Evolutionary conservation across 2,888 invertebrate species (phyloP).

Genomic region (Cantharis nigra): DNA sequence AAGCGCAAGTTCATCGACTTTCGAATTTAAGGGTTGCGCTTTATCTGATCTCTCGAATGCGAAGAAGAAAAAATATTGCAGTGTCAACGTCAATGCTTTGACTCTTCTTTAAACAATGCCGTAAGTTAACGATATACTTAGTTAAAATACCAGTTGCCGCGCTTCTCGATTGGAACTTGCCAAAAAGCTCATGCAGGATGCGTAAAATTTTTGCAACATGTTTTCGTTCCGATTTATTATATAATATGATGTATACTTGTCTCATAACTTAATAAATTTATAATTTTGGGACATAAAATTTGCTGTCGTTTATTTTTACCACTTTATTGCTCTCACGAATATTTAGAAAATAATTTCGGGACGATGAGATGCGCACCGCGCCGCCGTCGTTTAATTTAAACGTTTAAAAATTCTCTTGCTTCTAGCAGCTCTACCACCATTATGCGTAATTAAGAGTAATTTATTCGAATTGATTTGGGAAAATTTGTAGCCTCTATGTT

Average conservation of each 20-base stretch:
- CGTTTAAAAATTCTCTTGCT: constrained; percentile 19
- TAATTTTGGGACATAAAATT: constrained; percentile 3
- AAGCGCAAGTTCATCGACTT: constrained; percentile 47
- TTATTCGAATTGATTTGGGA: constrained; percentile 49
- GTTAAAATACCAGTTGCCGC: constrained; percentile 48
- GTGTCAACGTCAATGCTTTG: constrained; percentile 47
- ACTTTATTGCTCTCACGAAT: not conserved
- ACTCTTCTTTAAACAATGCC: constrained; percentile 48
- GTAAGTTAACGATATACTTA: constrained; percentile 52
- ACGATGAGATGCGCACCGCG: constrained; percentile 7
- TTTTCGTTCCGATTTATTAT: constrained; percentile 12
- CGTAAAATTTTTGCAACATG: constrained; percentile 37
- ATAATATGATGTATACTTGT: constrained; percentile 3
- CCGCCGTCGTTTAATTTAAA: constrained; percentile 18
- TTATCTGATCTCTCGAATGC: constrained; percentile 42
- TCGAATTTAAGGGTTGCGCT: constrained; percentile 51
- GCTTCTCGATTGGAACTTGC: constrained; percentile 25
- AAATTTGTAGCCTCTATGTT: constrained; percentile 14
- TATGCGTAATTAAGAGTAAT: constrained; percentile 52
- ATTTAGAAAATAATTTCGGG: constrained; percentile 12
- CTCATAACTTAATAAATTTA: constrained; percentile 22
- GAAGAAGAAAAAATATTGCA: constrained; percentile 46
- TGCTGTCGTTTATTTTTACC: not conserved
- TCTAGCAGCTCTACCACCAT: constrained; percentile 47
- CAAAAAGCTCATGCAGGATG: constrained; percentile 31